Conservation (phyloP, 1,140 invertebrate genomes). For the Scaptomyza hsui region DNA sequence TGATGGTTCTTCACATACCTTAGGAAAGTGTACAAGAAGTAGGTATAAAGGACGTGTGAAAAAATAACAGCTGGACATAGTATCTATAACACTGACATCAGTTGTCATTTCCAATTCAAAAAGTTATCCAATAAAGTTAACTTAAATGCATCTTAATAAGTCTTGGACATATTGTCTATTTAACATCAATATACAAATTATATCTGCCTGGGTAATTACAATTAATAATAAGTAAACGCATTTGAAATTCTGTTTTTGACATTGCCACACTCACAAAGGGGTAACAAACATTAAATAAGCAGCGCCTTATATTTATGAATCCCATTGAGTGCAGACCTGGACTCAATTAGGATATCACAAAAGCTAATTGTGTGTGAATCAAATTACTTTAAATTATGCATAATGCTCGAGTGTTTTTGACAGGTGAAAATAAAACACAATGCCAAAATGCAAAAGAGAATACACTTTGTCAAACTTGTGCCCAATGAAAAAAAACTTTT, state of each 20-base stretch:
- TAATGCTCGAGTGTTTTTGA: constrained; percentile 13
- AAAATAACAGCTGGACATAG: no score
- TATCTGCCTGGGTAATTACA: constrained; percentile 41
- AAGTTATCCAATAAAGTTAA: no score
- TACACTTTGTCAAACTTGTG: background rate
- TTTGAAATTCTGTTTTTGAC: constrained; percentile 40
- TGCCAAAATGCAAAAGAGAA: background rate
- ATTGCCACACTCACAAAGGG: constrained; percentile 27
- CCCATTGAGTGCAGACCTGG: constrained; percentile 45
- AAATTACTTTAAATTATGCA: constrained; percentile 37
- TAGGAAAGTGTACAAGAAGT: background rate
- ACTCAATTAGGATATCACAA: constrained; percentile 39
- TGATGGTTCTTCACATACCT: constrained; percentile 20
- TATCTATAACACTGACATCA: no score
- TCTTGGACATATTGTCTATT: background rate
- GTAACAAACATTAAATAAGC: constrained; percentile 26
- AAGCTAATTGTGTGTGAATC: constrained; percentile 25
- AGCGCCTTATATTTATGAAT: constrained; percentile 18
- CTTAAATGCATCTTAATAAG: no score
- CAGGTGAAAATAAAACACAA: constrained; percentile 23
- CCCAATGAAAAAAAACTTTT: background rate
- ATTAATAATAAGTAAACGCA: constrained; percentile 26
- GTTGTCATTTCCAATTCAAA: no score
- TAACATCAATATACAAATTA: constrained; percentile 15
- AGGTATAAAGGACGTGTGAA: no score